Base-by-base conservation (phyloP, 2,797 vertebrate species). In the Sebastes kiyomatsui region DNA sequence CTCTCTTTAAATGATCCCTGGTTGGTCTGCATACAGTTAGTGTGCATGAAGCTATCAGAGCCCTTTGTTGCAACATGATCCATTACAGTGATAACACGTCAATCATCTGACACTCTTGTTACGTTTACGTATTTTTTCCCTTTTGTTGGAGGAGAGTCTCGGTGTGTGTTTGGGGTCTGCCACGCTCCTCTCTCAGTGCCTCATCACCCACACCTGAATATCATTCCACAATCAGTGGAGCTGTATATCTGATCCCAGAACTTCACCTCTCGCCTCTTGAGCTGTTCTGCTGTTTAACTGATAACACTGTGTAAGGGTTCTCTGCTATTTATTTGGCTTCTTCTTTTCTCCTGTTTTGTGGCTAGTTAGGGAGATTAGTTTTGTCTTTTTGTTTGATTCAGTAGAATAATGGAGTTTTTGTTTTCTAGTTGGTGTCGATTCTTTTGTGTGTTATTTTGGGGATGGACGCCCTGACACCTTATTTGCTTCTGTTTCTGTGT, bases 1-100 rank as follows among this genome's bases (percentile, higher is more conserved):
- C 42, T 69, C 42, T 64, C 62, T 81, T 75, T 62, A 91, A 77
- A 82, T 32, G 27, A 76, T 69, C 62, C 38, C 58, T 33, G 79
- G 5, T 70, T 56, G 52, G 23, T 9, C 59, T 77, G 71, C 25
- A 10, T 38, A 33, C 59, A 74, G 49, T 67, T 6, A 0, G 23
- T 5, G 4, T 1, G 38, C 22, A 27, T 52, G 1, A 77, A 81
- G 70, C 64, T 55, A 83, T 75, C 71, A 72, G 27, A 80, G 52
- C 1, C 30, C 25, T 68, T 64, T 70, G 66, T 61, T 72, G 64
- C 35, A 67, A 35, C 67, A 78, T 72, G 68, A 83, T 32, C 58
- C 79, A 12, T 49, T 38, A 71, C 33, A 22, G 46, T 49, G 23
- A 64, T 9, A 12, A 72, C 13, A 23, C 14, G 30, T 79, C 67